Evolutionary conservation across 1,140 invertebrate species (phyloP).

Genomic region (Neomicropteryx cornuta): DNA sequence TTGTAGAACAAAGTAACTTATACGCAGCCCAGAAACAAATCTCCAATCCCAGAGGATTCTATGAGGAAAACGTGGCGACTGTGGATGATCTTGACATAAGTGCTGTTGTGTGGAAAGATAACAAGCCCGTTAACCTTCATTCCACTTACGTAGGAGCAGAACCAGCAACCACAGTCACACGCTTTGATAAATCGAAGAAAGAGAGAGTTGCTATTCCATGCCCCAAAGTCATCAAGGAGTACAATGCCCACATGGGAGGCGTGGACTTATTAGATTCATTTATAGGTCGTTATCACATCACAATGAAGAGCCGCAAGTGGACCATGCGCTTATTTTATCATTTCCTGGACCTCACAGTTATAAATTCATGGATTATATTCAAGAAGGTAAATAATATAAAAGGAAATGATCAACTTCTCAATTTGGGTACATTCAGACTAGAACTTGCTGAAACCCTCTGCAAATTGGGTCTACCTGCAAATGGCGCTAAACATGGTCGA

Average conservation of each 20-base stretch:
- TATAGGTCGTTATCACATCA: slow-evolving; percentile 28
- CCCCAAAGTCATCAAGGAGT: slow-evolving; percentile 33
- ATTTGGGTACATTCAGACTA: slow-evolving; percentile 19
- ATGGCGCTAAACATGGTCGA: slow-evolving; percentile 20
- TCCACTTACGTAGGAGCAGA: slow-evolving; percentile 19
- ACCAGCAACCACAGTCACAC: slow-evolving; percentile 2
- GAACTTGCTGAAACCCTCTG: no score
- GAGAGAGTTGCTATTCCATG: slow-evolving; percentile 26
- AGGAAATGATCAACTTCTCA: slow-evolving; percentile 16
- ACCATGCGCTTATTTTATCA: slow-evolving; percentile 30
- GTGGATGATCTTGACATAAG: slow-evolving; percentile 5
- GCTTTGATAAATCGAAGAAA: slow-evolving; percentile 18
- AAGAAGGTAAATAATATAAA: slow-evolving; percentile 20
- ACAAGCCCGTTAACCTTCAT: slow-evolving; percentile 19
- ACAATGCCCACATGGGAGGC: slow-evolving; percentile 39
- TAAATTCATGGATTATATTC: slow-evolving; percentile 22
- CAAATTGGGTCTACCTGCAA: slow-evolving; percentile 21
- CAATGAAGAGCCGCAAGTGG: slow-evolving; percentile 30
- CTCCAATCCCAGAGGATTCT: slow-evolving; percentile 1
- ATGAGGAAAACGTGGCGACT: slow-evolving; percentile 1
- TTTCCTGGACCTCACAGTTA: slow-evolving; percentile 19
- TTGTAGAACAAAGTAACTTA: slow-evolving; percentile 5
- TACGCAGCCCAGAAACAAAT: slow-evolving; percentile 5
- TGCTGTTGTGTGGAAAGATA: slow-evolving; percentile 14
- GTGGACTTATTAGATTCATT: slow-evolving; percentile 32